These are phyloP conservation scores for Rhinoraja longicauda DNA, from an alignment of 2,797 vertebrate species.

Conservation along the genomic window DNA sequence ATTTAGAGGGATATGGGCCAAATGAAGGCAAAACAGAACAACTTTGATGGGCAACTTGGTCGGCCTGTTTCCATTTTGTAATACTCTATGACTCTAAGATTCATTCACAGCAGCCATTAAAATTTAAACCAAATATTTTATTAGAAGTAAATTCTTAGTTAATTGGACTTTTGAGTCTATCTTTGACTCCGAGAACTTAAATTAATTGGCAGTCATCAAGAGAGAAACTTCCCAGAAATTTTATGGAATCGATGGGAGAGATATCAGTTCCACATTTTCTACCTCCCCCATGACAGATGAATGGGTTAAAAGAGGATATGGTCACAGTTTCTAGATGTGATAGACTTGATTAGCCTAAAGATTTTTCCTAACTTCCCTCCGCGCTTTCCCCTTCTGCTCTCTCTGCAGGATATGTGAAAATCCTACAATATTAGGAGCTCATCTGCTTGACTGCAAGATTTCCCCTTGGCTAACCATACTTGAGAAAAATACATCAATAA, in stretches of 20 bases:
- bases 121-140: background rate
- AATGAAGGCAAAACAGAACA: too few species aligned
- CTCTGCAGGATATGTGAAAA: background rate
- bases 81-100: too few species aligned
- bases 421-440: background rate
- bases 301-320: background rate
- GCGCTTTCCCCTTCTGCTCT: background rate
- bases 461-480: background rate
- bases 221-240: background rate
- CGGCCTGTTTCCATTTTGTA: too few species aligned
- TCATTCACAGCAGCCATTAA: background rate
- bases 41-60: too few species aligned
- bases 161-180: background rate
- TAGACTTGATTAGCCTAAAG: background rate
- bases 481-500: background rate
- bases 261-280: background rate
- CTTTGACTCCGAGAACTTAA: background rate
- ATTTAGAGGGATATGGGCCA: too few species aligned
- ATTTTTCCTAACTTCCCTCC: background rate
- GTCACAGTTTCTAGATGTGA: background rate
- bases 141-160: background rate
- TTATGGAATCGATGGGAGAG: background rate
- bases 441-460: background rate
- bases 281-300: background rate
- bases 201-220: background rate